Conservation (phyloP, 2,113 vertebrate genomes). For the Acanthisitta chloris region DNA sequence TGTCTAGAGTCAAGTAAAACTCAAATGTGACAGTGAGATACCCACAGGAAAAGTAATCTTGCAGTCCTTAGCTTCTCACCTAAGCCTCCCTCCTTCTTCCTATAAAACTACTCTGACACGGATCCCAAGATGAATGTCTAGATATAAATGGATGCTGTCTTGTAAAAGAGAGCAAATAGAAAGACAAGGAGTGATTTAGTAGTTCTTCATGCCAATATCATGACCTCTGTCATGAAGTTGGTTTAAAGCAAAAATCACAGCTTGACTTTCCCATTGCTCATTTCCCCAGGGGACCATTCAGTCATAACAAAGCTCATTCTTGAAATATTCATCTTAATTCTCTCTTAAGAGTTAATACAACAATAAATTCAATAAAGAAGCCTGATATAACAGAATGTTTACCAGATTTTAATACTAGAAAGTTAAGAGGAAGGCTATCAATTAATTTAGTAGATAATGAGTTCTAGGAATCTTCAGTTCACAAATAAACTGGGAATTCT, state of each 20-base stretch:
- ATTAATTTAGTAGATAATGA: neutral
- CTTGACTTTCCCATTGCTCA: neutral
- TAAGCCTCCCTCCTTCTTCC: neutral
- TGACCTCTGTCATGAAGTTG: neutral
- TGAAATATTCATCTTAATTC: neutral
- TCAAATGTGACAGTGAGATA: neutral
- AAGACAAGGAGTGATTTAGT: slow-evolving; percentile 17
- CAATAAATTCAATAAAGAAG: neutral
- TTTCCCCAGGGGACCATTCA: neutral
- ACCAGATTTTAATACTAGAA: neutral
- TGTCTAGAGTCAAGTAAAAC: neutral
- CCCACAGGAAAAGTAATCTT: neutral
- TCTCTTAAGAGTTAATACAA: neutral
- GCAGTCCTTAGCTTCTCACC: neutral
- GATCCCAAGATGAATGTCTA: slow-evolving; percentile 20
- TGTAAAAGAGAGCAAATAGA: slow-evolving; percentile 3
- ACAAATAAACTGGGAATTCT: neutral
- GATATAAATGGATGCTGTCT: slow-evolving; percentile 11
- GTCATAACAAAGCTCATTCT: neutral
- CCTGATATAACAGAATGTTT: neutral
- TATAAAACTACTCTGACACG: slow-evolving; percentile 3
- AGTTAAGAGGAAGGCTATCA: neutral
- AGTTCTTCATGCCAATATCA: neutral
- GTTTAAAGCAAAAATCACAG: slow-evolving; percentile 1
- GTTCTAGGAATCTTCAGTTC: neutral